phyloP scores from a whole-genome alignment of 2,888 invertebrate species.

The Drosophila recens region DNA sequence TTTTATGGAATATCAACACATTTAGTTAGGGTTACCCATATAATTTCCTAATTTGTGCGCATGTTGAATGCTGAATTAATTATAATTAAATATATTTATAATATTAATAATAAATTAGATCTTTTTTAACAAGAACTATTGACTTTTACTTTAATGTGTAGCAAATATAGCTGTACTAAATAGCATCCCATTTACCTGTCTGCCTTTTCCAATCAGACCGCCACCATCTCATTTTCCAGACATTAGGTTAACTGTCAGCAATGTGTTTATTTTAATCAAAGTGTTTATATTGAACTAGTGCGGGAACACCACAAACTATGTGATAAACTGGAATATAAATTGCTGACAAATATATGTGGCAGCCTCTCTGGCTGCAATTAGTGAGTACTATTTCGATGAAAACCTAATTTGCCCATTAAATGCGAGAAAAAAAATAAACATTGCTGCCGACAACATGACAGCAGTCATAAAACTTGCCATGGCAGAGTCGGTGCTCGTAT shows the following conservation, averaged over 20 bases:
- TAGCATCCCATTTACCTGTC: too few species aligned
- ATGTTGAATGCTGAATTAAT: background rate
- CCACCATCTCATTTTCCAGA: background rate
- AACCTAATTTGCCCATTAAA: constrained; percentile 52
- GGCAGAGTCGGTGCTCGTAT: constrained; percentile 3
- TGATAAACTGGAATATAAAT: constrained; percentile 10
- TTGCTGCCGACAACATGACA: constrained; percentile 36
- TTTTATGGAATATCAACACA: constrained; percentile 1
- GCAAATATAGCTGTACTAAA: too few species aligned
- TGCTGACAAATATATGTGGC: constrained; percentile 1
- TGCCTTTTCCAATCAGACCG: background rate
- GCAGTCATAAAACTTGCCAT: constrained; percentile 29
- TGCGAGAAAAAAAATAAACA: constrained; percentile 8
- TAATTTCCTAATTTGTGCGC: too few species aligned
- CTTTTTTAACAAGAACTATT: too few species aligned
- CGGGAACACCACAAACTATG: background rate
- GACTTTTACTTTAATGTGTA: too few species aligned
- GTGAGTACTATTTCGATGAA: constrained; percentile 33
- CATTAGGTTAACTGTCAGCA: background rate
- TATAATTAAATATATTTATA: background rate
- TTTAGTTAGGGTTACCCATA: background rate
- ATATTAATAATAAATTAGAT: too few species aligned
- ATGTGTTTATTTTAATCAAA: background rate
- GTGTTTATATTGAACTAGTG: constrained; percentile 9
- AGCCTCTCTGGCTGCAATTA: constrained; percentile 34